These are phyloP conservation scores for Lepus europaeus DNA, from an alignment of 2,113 vertebrate genomes.

Conservation along the genomic window DNA sequence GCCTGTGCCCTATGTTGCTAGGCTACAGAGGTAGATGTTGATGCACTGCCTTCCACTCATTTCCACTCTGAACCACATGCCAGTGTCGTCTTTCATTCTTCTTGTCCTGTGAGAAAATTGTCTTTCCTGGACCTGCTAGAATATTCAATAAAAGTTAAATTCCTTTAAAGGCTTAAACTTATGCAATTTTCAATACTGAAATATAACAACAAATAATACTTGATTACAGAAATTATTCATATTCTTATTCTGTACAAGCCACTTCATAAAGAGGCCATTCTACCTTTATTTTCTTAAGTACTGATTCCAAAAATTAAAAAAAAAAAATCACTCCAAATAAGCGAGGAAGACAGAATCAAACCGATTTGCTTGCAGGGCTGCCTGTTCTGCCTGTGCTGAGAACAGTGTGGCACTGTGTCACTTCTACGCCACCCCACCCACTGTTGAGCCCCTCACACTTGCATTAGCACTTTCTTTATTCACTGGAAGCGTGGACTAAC, in stretches of 20 bases:
- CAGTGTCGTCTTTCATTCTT: accelerated
- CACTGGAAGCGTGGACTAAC: neutral
- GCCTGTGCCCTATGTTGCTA: neutral
- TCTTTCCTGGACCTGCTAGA: neutral
- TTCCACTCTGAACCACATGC: too few species aligned
- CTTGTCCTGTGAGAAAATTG: neutral
- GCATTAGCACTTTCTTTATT: constrained; percentile 3
- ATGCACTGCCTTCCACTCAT: accelerated
- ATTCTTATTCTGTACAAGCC: constrained; percentile 33
- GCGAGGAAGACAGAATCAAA: constrained; percentile 28
- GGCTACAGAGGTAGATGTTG: too few species aligned
- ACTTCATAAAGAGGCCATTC: constrained; percentile 41
- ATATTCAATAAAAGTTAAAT: neutral
- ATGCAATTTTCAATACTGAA: neutral
- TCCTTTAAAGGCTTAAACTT: neutral
- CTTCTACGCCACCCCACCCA: neutral
- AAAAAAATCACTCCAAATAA: constrained; percentile 36
- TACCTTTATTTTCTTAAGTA: constrained; percentile 67
- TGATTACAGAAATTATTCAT: constrained; percentile 47
- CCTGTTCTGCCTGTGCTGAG: neutral
- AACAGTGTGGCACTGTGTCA: accelerated
- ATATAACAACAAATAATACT: neutral
- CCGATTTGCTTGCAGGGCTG: neutral
- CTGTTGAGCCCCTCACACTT: neutral
- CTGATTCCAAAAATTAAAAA: constrained; percentile 54